phyloP scores from a whole-genome alignment of 1,140 invertebrate genomes.

The Geopemphigus sp. region DNA sequence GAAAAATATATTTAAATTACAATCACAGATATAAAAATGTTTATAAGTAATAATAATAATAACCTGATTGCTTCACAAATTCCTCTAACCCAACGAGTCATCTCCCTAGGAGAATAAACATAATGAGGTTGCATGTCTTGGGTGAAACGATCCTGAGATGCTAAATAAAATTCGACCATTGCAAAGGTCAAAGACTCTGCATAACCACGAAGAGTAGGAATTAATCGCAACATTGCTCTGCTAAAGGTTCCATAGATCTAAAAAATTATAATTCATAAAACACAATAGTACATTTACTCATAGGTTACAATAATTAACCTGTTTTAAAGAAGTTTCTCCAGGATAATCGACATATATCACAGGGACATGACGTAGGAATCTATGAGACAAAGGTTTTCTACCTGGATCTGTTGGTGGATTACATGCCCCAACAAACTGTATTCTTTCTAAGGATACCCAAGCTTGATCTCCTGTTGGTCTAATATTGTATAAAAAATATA shows the following conservation, averaged over 20 bases:
- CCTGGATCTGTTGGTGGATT: constrained; percentile 99
- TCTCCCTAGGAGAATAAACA: constrained; percentile 98
- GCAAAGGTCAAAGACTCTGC: constrained; percentile 96
- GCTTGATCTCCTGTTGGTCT: constrained; percentile 78
- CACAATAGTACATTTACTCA: neutral
- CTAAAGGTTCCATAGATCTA: constrained; percentile 98
- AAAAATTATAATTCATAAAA: constrained; percentile 39
- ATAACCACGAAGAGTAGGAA: constrained; percentile 84
- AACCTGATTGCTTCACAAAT: constrained; percentile 95
- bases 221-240: constrained; percentile 91
- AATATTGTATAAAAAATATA: neutral
- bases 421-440: constrained; percentile 99
- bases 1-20: neutral
- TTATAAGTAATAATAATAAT: neutral
- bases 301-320: constrained; percentile 63
- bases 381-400: constrained; percentile 92
- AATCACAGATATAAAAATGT: neutral
- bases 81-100: constrained; percentile 98
- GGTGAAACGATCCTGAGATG: constrained; percentile 96
- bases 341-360: constrained; percentile 99
- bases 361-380: constrained; percentile 91
- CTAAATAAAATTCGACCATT: constrained; percentile 98
- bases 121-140: constrained; percentile 99
- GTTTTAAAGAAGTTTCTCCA: constrained; percentile 92
- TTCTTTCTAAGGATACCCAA: constrained; percentile 94